Base-by-base conservation (phyloP, 2,113 vertebrate genomes). In the Pungitius pungitius region DNA sequence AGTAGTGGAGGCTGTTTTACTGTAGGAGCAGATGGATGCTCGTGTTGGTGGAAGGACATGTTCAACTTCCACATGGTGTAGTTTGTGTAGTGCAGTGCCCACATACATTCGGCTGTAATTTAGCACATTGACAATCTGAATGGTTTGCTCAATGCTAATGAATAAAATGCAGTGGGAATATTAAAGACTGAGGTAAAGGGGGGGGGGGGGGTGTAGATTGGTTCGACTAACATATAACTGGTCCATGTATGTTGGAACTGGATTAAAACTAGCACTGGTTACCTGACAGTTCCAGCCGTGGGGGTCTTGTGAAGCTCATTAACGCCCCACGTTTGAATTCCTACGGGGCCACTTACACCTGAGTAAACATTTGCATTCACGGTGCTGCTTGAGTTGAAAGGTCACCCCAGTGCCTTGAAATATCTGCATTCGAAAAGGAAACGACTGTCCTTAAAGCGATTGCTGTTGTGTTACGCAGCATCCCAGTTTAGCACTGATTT, bases 361-460 rank as follows among this genome's bases (percentile, higher is more conserved):
- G 1, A 26, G 57, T 40, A 47, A 62, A 73, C 65, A 55, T 73
- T 72, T 68, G 17, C 27, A 55, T 62, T 60, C 8, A 27, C 37
- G 10, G 10, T 64, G 58, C 5, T 27, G 8, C 27, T 33, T 71
- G 64, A 10, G 43, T 22, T 7, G 14, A 18, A 42, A 20, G 51
- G 30, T 42, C 49, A 27, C 37, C 18, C 12, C 39, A 67, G 39
- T 30, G 18, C 30, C 18, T 58, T 69, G 37, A 56, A 43, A 54
- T 37, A 10, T 37, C 8, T 63, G 8, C 58, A 45, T 35, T 26
- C 4, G 13, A 42, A 26, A 20, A n/a, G 35, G 15, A 54, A 20
- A 22, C 49, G 8, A 11, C 65, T 26, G 13, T 30, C 15, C 66
- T 30, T 18, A 7, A 11, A 15, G 35, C 3, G 35, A 60, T 27